Conservation (phyloP, 2,888 invertebrate genomes). For the Alviniconcha strummeri region DNA sequence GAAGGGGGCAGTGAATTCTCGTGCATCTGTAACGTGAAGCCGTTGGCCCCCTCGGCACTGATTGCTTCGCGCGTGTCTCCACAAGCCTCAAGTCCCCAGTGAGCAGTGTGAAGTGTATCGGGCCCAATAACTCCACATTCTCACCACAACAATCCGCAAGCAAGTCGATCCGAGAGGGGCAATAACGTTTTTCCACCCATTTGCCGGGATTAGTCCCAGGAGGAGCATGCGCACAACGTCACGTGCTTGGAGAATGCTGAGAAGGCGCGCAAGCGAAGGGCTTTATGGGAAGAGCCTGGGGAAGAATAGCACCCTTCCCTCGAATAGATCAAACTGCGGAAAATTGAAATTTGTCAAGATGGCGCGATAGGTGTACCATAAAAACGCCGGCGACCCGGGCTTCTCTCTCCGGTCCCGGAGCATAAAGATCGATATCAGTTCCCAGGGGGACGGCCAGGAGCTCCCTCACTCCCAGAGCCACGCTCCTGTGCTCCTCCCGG, state of each 20-base stretch:
- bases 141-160: background rate
- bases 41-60: background rate
- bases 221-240: conserved; percentile 32
- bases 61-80: background rate
- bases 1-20: too few species aligned
- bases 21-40: too few species aligned
- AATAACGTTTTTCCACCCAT: conserved; percentile 36
- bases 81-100: background rate
- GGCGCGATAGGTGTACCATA: conserved; percentile 35
- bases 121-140: background rate
- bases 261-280: conserved; percentile 26
- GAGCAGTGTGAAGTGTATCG: background rate
- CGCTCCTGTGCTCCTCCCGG: background rate
- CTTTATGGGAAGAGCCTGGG: conserved; percentile 16
- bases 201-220: conserved; percentile 34
- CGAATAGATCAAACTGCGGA: conserved; percentile 35
- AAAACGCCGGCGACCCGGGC: conserved; percentile 16
- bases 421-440: conserved; percentile 32
- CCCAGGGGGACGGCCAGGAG: background rate
- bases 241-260: conserved; percentile 26
- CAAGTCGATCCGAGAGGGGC: conserved; percentile 19
- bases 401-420: conserved; percentile 13
- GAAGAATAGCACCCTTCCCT: conserved; percentile 32
- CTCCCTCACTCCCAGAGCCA: background rate
- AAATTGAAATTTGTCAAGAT: conserved; percentile 39